A percentile compares a stretch with the other conserved stretches of the same genome.
phyloP scores from a whole-genome alignment of 2,797 vertebrate species.

The Enteromius argenteus region DNA sequence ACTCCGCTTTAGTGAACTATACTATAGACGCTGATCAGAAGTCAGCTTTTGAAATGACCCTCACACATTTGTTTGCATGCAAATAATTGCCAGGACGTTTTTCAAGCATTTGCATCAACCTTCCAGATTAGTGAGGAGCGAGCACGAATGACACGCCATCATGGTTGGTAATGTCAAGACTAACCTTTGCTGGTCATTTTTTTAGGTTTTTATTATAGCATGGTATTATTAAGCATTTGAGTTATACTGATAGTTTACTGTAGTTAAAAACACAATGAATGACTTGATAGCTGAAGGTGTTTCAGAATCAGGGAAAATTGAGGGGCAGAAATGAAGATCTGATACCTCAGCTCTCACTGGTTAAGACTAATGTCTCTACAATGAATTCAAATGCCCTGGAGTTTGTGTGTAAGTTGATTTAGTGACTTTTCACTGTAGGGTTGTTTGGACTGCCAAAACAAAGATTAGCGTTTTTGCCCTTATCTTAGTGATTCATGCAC shows the following conservation, averaged over 20 bases:
- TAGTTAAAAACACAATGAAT: background rate
- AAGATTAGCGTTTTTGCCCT: background rate
- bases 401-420: background rate
- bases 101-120: slow-evolving; percentile 90
- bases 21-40: slow-evolving; percentile 63
- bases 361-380: background rate
- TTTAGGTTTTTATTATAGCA: background rate
- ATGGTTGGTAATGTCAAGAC: slow-evolving; percentile 33
- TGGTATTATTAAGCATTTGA: background rate
- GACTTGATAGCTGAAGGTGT: background rate
- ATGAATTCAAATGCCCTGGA: background rate
- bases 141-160: slow-evolving; percentile 62
- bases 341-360: background rate
- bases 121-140: slow-evolving; percentile 76
- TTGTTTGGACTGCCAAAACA: slow-evolving; percentile 23
- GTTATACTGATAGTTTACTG: background rate
- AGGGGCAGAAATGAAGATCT: slow-evolving; percentile 4
- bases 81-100: slow-evolving; percentile 89
- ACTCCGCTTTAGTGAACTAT: slow-evolving; percentile 39
- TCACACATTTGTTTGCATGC: slow-evolving; percentile 96
- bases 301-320: background rate
- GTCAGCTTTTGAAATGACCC: slow-evolving; percentile 80
- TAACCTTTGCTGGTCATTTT: slow-evolving; percentile 12
- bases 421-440: background rate
- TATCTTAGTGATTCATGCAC: background rate